Percentiles rank a stretch among this genome's conserved stretches.
Conservation (phyloP, 2,797 vertebrate genomes). For the Sebastes trivittatus region DNA sequence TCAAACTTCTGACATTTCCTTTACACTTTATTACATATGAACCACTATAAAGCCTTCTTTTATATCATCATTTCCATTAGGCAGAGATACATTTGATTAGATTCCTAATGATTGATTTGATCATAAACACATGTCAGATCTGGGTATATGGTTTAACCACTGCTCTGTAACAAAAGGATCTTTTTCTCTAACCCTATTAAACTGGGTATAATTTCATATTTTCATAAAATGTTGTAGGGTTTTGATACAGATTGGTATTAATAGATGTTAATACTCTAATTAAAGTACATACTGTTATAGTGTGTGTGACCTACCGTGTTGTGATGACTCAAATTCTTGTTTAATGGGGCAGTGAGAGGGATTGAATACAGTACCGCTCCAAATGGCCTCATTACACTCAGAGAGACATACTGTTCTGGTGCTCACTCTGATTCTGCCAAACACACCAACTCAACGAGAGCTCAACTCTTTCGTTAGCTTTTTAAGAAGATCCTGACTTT, state of each 20-base stretch:
- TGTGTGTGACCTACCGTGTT: constrained; percentile 19
- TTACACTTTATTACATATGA: accelerated
- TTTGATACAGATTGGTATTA: not conserved
- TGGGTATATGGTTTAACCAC: not conserved
- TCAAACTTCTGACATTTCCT: not conserved
- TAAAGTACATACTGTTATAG: not conserved
- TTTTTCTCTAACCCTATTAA: not conserved
- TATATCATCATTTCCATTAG: not conserved
- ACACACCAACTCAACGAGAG: not conserved
- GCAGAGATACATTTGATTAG: not conserved
- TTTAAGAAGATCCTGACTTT: not conserved
- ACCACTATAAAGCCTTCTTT: not conserved
- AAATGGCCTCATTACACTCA: constrained; percentile 64
- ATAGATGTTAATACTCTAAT: not conserved
- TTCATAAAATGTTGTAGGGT: not conserved
- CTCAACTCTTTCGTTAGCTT: not conserved
- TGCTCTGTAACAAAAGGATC: not conserved
- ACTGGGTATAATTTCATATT: not conserved
- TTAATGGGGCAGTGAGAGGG: constrained; percentile 53
- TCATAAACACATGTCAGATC: not conserved
- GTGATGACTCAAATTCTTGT: constrained; percentile 54
- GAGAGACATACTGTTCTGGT: constrained; percentile 45
- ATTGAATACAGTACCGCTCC: constrained; percentile 37
- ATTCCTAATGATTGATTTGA: not conserved
- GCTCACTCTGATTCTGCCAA: constrained; percentile 17